Evolutionary conservation across 2,888 invertebrate genomes (phyloP).

Genomic region (Cephus pulcher): DNA sequence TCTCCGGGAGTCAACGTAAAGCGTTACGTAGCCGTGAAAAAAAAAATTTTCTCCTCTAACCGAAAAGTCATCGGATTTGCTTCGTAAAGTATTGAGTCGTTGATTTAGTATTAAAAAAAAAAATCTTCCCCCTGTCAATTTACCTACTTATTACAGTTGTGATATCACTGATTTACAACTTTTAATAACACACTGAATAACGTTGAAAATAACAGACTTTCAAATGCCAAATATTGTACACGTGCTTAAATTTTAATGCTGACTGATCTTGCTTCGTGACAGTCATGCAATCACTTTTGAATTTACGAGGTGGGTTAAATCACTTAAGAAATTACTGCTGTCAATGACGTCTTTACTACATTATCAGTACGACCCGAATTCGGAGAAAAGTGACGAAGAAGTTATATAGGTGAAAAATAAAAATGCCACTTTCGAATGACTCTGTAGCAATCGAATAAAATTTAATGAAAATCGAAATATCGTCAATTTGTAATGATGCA

Average conservation of each 20-base stretch:
- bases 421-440: neutral
- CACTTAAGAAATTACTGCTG: neutral
- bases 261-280: neutral
- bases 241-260: neutral
- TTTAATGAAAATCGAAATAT: neutral
- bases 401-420: neutral
- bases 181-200: neutral
- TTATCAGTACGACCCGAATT: neutral
- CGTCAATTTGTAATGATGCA: neutral
- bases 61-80: neutral
- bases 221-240: neutral
- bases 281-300: neutral
- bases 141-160: neutral
- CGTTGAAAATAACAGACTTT: neutral
- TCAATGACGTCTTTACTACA: neutral
- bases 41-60: neutral
- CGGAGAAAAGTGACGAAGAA: neutral
- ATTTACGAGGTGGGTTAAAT: neutral
- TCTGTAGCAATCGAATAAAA: neutral
- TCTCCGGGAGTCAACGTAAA: constrained; percentile 27
- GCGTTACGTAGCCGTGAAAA: constrained; percentile 11
- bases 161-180: neutral
- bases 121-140: neutral
- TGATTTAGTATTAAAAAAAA: neutral
- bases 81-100: neutral